A percentile compares a stretch with the other conserved stretches of the same genome.
Evolutionary conservation across 2,888 invertebrate genomes (phyloP).

Genomic region (Thera obeliscata): DNA sequence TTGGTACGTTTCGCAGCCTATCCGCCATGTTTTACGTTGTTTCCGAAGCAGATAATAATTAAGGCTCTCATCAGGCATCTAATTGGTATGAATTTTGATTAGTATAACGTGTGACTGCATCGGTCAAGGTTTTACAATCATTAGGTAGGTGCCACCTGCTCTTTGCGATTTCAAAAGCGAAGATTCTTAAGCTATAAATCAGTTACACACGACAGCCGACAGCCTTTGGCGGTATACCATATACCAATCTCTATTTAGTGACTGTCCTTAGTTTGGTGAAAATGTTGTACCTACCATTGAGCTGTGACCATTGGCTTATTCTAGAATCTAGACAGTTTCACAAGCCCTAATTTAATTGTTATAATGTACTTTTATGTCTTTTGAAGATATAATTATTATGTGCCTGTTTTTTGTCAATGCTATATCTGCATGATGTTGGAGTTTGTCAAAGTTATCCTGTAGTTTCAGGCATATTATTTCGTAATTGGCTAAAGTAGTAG

Average conservation of each 20-base stretch:
- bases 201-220: neutral
- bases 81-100: conserved; percentile 33
- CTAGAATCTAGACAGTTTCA: neutral
- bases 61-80: conserved; percentile 16
- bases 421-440: neutral
- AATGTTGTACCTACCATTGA: neutral
- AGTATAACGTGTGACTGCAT: conserved; percentile 24
- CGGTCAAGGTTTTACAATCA: conserved; percentile 28
- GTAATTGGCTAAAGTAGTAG: neutral
- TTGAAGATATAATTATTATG: neutral
- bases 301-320: neutral
- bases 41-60: conserved; percentile 18
- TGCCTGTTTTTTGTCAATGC: neutral
- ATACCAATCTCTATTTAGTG: neutral
- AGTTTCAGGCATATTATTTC: neutral
- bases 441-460: neutral
- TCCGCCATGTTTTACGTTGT: conserved; percentile 16
- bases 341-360: neutral
- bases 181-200: conserved; percentile 18
- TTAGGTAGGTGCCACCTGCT: conserved; percentile 13
- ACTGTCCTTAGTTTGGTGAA: neutral
- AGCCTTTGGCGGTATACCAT: neutral
- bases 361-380: no score
- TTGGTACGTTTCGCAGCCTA: conserved; percentile 16
- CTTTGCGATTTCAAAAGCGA: conserved; percentile 19